These are phyloP conservation scores for Haliclona indistincta DNA, from an alignment of 37 sponge, comb jelly and placozoan species.

Conservation along the genomic window DNA sequence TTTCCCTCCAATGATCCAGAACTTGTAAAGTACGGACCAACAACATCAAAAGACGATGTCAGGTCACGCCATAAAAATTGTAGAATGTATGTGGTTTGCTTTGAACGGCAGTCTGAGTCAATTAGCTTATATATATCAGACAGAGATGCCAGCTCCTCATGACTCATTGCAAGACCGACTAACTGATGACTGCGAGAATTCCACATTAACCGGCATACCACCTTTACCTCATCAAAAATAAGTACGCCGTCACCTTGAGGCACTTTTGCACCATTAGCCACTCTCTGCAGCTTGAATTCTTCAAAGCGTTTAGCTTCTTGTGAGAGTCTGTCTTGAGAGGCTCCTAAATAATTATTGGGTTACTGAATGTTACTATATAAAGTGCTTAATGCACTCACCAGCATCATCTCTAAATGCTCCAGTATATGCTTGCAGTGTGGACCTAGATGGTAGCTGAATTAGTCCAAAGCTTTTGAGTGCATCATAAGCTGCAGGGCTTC, in stretches of 20 bases:
- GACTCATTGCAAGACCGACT: conserved; percentile 29
- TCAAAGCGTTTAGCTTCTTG: conserved; percentile 17
- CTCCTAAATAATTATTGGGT: conserved; percentile 1
- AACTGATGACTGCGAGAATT: conserved; percentile 33
- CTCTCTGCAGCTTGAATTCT: conserved; percentile 7
- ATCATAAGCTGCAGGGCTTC: conserved; percentile 33
- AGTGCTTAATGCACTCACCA: conserved; percentile 1
- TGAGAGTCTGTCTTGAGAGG: conserved; percentile 24
- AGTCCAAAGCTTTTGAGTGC: conserved; percentile 29
- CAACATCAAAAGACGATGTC: neutral
- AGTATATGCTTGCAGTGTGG: conserved; percentile 23
- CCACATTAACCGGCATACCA: conserved; percentile 21
- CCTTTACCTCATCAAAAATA: conserved; percentile 42
- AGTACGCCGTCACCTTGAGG: conserved; percentile 29
- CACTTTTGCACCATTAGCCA: neutral
- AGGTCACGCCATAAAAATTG: conserved; percentile 10
- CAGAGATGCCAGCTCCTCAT: conserved; percentile 22
- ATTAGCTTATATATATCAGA: conserved; percentile 5
- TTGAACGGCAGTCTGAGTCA: neutral
- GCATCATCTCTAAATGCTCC: conserved; percentile 30
- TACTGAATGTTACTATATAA: neutral
- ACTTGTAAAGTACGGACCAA: conserved; percentile 16
- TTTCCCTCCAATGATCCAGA: conserved; percentile 25
- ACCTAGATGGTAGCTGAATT: conserved; percentile 19
- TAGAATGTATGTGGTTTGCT: neutral